Conservation (phyloP, 2,113 vertebrate species). For the Triplophysa rosa region DNA sequence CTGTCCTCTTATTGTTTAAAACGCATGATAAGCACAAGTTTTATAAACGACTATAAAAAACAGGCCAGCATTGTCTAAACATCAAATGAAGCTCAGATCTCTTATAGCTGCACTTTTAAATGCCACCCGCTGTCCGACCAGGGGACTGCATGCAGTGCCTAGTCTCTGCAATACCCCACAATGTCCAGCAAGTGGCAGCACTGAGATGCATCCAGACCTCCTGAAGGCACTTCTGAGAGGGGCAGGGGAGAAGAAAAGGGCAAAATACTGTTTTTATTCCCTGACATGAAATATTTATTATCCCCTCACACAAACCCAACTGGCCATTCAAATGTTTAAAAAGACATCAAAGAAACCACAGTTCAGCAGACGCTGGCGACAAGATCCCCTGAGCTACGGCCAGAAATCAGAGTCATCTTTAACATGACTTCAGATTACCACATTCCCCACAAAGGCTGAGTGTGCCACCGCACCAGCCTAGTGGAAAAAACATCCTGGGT, state of each 20-base stretch:
- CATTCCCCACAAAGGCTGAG: conserved; percentile 51
- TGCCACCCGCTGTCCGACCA: conserved; percentile 70
- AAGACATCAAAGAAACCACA: conserved; percentile 61
- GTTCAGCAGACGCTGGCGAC: conserved; percentile 53
- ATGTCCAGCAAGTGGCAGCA: conserved; percentile 83
- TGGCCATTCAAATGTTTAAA: conserved; percentile 65
- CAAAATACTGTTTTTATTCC: conserved; percentile 72
- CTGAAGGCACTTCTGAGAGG: conserved; percentile 52
- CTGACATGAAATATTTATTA: conserved; percentile 75
- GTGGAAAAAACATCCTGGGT: conserved; percentile 27
- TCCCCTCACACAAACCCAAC: conserved; percentile 66
- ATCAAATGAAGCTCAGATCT: conserved; percentile 23
- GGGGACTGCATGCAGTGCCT: conserved; percentile 55
- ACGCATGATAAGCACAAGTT: conserved; percentile 33
- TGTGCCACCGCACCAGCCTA: conserved; percentile 36
- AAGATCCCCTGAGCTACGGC: conserved; percentile 50
- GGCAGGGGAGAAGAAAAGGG: conserved; percentile 60
- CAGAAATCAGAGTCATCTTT: conserved; percentile 64
- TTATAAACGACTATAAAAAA: conserved; percentile 45
- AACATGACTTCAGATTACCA: conserved; percentile 60
- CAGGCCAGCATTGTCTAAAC: conserved; percentile 31
- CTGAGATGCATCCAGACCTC: conserved; percentile 70
- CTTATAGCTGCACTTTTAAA: conserved; percentile 41
- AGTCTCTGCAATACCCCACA: conserved; percentile 44
- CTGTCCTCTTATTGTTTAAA: conserved; percentile 20